Evolutionary conservation across 2,113 vertebrate species (phyloP).

Genomic region (Pterophyllum scalare): DNA sequence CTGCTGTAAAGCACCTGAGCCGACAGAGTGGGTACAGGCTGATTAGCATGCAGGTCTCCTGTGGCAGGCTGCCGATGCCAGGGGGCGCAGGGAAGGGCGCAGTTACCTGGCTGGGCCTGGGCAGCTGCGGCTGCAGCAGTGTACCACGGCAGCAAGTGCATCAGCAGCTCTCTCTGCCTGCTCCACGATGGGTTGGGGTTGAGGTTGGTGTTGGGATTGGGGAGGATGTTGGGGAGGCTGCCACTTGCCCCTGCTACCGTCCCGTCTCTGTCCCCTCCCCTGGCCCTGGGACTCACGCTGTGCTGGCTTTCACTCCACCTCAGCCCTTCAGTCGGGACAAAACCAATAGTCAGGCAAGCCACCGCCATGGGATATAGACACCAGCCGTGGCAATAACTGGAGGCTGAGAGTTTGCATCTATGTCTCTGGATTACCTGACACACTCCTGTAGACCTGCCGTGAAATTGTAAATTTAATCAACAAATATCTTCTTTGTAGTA

Average conservation of each 20-base stretch:
- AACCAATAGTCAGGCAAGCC: constrained; percentile 75
- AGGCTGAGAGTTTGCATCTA: background rate
- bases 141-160: constrained; percentile 85
- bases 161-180: constrained; percentile 85
- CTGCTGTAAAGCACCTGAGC: background rate
- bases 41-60: constrained; percentile 15
- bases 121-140: constrained; percentile 76
- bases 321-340: constrained; percentile 82
- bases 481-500: background rate
- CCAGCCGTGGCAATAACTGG: constrained; percentile 28
- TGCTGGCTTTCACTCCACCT: constrained; percentile 87
- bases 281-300: constrained; percentile 80
- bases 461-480: background rate
- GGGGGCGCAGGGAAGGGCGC: background rate
- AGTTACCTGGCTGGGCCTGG: constrained; percentile 83
- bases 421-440: constrained; percentile 13
- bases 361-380: constrained; percentile 47
- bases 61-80: constrained; percentile 30
- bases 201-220: constrained; percentile 76
- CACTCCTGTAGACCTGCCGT: constrained; percentile 51
- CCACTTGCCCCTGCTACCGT: constrained; percentile 68
- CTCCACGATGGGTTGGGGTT: constrained; percentile 80
- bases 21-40: background rate
- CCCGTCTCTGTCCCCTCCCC: constrained; percentile 77
- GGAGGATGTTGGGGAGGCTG: constrained; percentile 70